Base-by-base conservation (phyloP, 2,797 vertebrate genomes). In the Euthynnus affinis region DNA sequence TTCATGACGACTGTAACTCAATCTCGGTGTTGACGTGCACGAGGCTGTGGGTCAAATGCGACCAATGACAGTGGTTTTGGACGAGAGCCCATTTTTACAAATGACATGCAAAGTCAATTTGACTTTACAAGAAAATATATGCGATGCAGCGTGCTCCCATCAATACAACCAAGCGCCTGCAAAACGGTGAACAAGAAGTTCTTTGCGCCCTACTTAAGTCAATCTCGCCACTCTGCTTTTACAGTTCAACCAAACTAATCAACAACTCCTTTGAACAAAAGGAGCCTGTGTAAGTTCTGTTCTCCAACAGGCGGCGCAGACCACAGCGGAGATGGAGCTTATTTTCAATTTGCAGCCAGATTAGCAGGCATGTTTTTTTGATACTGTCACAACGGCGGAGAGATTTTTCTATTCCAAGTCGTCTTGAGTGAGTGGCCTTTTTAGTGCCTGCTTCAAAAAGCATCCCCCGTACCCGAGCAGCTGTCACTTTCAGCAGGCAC, bases 361-460 rank as follows among this genome's bases (percentile, higher is more conserved):
- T 93, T 89, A 89, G 68, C 85, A 76, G 79, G 58, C 84, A 60
- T 74, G 71, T 87, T 93, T 87, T 93, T 89, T 90, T 88, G 88
- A 92, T 91, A 87, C 71, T 37, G 84, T 88, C 89, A 92, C 61
- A 80, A 34, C 32, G 32, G 84, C 69, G 74, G 77, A 87, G 76
- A 86, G 87, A 6, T 37, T 37, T 87, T 86, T 87, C 81, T 80
- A 58, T 87, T 93, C 84, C 80, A 76, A 91, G 81, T 89, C 72
- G 75, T 88, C 85, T 90, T 87, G 89, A 91, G 84, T 75, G 87
- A 89, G 89, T 85, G 91, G 88, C 91, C 91, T 93, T 94, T 93
- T 91, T 88, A 92, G 87, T 87, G 91, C 89, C 89, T 91, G 88
- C 92, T 94, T 95, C 90, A 93, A 94, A 93, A 93, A 90, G 86